Evolutionary conservation across 2,888 invertebrate genomes (phyloP), one percentile per base, ranked within the genome.

Genomic region (Agonopterix alstromeriana): DNA sequence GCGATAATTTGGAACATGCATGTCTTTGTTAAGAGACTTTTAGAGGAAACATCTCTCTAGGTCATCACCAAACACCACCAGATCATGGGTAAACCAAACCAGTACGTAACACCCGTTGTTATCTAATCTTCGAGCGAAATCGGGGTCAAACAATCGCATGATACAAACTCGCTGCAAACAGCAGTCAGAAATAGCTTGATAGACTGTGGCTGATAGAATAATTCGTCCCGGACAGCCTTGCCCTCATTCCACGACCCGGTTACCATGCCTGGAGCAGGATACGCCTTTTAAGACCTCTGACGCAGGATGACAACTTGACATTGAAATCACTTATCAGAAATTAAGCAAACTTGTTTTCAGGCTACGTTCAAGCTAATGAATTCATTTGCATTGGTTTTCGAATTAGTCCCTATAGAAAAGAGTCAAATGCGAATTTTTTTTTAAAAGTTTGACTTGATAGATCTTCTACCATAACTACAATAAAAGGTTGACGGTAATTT

Each of bases 171-270:
- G 7, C 27, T 27, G 27, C 27, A 12, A 10, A 42, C 12, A 10
- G 9, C 11, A 42, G 10, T 42, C 14, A 42, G 42, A 42, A 12
- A 42, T 42, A 36, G 36, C 36, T 9, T 9, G 9, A 36, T n/a
- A 38, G n/a, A 10, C 8, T 42, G 60, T 65, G 70, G 60, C 76
- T 85, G 82, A 87, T 87, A 81, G 86, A 84, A 86, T 87, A 86
- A 87, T 87, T 62, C 70, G 76, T 73, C 76, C 81, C 73, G 69
- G 57, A 53, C 75, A 84, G 70, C 87, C 87, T 87, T 86, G 87
- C 60, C 70, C 85, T 60, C 72, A 68, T 81, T 86, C 58, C 63
- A 63, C 72, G 83, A 67, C 81, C 86, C 67, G 82, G 75, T 79
- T 82, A 56, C 50, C 55, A 47, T 56, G 55, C 61, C 63, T 67